Conservation (phyloP, 2,888 invertebrate genomes). For the Cataglyphis rosenhaueri region DNA sequence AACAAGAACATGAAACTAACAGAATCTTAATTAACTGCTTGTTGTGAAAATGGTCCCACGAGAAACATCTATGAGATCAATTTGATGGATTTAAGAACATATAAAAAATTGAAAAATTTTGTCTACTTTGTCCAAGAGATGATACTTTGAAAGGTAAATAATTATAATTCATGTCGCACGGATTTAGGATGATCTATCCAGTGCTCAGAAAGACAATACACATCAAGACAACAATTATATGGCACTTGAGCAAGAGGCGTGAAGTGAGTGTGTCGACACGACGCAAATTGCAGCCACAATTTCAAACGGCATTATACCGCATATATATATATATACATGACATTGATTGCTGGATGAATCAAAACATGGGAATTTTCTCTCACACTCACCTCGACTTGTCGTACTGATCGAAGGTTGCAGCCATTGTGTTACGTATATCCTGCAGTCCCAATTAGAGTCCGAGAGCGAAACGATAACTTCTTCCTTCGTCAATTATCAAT, state of each 20-base stretch:
- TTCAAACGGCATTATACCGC: constrained; percentile 13
- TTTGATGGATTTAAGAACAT: background rate
- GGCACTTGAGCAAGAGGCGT: background rate
- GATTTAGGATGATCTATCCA: constrained; percentile 20
- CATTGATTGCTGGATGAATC: constrained; percentile 1
- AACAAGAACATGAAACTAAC: background rate
- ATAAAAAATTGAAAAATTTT: background rate
- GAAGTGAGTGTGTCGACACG: background rate
- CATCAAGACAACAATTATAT: background rate
- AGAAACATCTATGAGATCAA: background rate
- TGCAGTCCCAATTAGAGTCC: constrained; percentile 32
- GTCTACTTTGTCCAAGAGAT: background rate
- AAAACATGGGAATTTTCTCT: constrained; percentile 25
- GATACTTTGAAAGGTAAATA: background rate
- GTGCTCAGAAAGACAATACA: background rate
- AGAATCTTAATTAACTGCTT: background rate
- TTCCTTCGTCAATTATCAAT: constrained; percentile 64
- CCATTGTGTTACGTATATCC: constrained; percentile 85
- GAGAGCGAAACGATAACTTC: constrained; percentile 43
- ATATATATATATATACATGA: background rate
- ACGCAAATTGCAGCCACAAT: background rate
- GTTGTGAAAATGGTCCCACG: background rate
- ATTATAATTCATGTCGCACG: constrained; percentile 3
- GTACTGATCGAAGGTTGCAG: constrained; percentile 90
- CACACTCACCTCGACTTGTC: constrained; percentile 88